Conservation (phyloP, 1,140 invertebrate species). For the Melanaphis sacchari region DNA sequence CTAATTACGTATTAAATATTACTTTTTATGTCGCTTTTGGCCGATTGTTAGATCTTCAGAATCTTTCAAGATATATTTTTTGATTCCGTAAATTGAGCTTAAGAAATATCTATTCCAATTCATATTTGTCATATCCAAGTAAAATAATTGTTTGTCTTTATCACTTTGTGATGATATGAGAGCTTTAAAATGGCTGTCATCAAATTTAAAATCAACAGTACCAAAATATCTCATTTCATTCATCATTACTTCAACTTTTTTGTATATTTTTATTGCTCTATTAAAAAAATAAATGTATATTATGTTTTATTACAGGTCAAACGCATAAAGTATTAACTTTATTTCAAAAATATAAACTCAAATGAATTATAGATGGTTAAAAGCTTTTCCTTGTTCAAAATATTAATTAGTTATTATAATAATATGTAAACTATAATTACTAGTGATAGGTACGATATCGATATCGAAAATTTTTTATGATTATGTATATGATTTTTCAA, state of each 20-base stretch:
- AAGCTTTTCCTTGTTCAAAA: background rate
- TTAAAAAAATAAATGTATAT: background rate
- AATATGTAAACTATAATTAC: too few relatives aligned
- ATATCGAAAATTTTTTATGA: too few relatives aligned
- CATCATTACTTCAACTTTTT: background rate
- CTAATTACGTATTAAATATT: background rate
- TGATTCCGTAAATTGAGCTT: background rate
- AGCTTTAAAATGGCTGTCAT: background rate
- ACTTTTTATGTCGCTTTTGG: constrained; percentile 2
- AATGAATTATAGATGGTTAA: background rate
- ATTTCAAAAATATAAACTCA: background rate
- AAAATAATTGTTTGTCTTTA: constrained; percentile 9
- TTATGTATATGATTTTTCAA: too few relatives aligned
- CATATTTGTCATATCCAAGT: background rate
- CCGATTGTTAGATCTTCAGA: background rate
- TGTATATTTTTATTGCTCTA: background rate
- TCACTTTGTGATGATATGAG: background rate
- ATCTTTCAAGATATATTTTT: background rate
- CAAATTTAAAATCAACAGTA: background rate
- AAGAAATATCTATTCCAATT: background rate
- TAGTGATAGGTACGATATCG: too few relatives aligned
- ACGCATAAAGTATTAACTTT: background rate
- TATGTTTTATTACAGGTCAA: background rate
- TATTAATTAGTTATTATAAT: too few relatives aligned
- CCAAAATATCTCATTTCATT: background rate